Base-by-base conservation (phyloP, 2,888 invertebrate species). In the Diploptera punctata region DNA sequence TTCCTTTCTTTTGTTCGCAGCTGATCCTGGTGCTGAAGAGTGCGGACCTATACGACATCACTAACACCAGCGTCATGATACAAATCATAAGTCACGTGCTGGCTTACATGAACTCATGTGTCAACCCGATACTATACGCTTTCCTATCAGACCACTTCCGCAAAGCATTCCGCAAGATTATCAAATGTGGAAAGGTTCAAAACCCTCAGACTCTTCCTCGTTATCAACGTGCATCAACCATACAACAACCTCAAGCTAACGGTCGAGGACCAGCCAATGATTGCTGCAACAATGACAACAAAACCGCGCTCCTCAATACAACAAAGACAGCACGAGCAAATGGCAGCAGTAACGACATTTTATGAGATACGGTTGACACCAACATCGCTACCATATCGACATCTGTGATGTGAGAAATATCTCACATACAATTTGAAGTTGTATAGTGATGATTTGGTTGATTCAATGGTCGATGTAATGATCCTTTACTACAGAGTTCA, bases 121-220 rank as follows among this genome's bases (percentile, higher is more conserved):
- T 98, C 79, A 97, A 98, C 84, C 97, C 97, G 0, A 92, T 98
- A 77, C 88, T 98, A 67, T 98, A 98, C 84, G 97, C 97, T 4
- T 95, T 97, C 83, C 87, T 97, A 68, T 97, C 96, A 1, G 97
- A 97, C 79, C 96, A 96, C 85, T 97, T 98, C 84, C 89, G 97
- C 78, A 92, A 95, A 80, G 96, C 95, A 21, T 97, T 97, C 82
- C 87, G 88, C 74, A 89, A 90, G 82, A 88, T 90, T 62, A 90
- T 80, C 52, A 77, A 78, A 68, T 80, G 80, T 61, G 71, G 71
- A 7, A 70, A 68, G 19, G 68, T 67, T 16, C 54, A 16, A 3
- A 49, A 49, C 18, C 44, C 31, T 18, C 26, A 52, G 62, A 16
- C 26, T 7, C 38, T 33, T 3, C 26, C 44, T 16, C 52, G 70